A percentile compares a stretch with the other conserved stretches of the same genome.
phyloP scores from a whole-genome alignment of 2,888 invertebrate genomes.

The Hirtodrosophila histrioides region DNA sequence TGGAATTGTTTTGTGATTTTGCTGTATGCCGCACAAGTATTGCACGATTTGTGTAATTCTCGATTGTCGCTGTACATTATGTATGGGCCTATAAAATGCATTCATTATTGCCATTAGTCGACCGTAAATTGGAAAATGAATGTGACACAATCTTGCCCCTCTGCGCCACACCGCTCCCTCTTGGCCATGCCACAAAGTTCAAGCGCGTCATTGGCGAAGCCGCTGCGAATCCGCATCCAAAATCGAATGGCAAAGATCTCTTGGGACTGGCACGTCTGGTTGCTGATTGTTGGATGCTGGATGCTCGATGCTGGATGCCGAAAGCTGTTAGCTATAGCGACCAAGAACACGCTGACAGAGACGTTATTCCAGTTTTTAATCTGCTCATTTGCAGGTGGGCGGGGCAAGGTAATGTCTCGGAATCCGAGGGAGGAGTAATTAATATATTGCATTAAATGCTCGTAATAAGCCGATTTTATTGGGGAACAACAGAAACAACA shows the following conservation, averaged over 20 bases:
- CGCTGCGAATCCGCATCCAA: constrained; percentile 14
- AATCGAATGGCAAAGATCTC: constrained; percentile 23
- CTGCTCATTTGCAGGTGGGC: constrained; percentile 45
- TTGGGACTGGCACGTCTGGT: constrained; percentile 15
- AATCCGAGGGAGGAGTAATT: constrained; percentile 49
- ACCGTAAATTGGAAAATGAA: constrained; percentile 80
- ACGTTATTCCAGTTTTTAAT: constrained; percentile 80
- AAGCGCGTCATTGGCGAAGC: constrained; percentile 50
- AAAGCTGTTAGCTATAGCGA: constrained; percentile 1
- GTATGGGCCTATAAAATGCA: constrained; percentile 80
- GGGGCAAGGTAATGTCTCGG: constrained; percentile 21
- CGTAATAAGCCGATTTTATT: constrained; percentile 76
- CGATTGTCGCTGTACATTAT: constrained; percentile 66
- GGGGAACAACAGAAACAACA: constrained; percentile 29
- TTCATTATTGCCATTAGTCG: constrained; percentile 82
- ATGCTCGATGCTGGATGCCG: no score
- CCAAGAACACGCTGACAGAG: constrained; percentile 57
- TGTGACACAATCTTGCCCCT: constrained; percentile 58
- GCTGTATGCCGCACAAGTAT: not conserved
- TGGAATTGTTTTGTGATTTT: constrained; percentile 8
- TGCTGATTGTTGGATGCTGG: not conserved
- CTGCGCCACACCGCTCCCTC: constrained; percentile 2
- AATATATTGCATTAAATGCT: constrained; percentile 74
- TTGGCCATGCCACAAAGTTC: constrained; percentile 27
- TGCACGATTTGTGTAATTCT: constrained; percentile 51